These are phyloP conservation scores for Synchiropus splendidus DNA, from an alignment of 2,113 vertebrate genomes.

Conservation along the genomic window DNA sequence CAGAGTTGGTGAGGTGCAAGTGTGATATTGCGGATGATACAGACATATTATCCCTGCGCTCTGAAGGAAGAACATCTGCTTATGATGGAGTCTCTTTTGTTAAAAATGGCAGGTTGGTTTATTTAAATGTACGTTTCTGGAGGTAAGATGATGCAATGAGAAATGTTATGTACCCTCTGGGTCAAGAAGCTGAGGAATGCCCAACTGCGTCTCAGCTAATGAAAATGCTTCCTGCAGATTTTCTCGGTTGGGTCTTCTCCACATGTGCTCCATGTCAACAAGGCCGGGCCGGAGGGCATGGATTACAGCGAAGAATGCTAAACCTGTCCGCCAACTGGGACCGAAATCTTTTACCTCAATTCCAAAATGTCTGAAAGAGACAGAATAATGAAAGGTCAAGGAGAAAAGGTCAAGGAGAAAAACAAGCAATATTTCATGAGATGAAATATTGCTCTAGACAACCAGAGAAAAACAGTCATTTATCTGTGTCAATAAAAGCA, in stretches of 20 bases:
- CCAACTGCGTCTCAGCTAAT: conserved; percentile 83
- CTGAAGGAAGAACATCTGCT: too few relatives aligned
- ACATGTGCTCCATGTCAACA: conserved; percentile 82
- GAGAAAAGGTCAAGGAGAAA: too few relatives aligned
- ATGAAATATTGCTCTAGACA: too few relatives aligned
- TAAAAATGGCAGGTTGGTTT: too few relatives aligned
- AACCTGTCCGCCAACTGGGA: conserved; percentile 85
- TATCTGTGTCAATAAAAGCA: too few relatives aligned
- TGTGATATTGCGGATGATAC: conserved; percentile 21
- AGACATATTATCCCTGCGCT: background rate
- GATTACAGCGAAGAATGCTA: conserved; percentile 89
- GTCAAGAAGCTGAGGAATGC: conserved; percentile 89
- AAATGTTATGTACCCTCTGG: conserved; percentile 78
- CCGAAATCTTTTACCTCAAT: conserved; percentile 94
- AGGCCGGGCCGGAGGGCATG: conserved; percentile 84
- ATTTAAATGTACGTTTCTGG: too few relatives aligned
- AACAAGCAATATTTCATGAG: too few relatives aligned
- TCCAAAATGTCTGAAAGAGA: conserved; percentile 68
- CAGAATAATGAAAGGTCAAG: conserved; percentile 5
- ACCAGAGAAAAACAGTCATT: too few relatives aligned
- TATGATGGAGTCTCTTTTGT: too few relatives aligned
- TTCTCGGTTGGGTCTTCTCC: conserved; percentile 73
- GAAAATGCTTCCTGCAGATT: conserved; percentile 89
- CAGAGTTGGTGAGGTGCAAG: conserved; percentile 33
- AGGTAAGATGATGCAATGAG: background rate